phyloP scores from a whole-genome alignment of 2,888 invertebrate species.

The Drosophila colorata region DNA sequence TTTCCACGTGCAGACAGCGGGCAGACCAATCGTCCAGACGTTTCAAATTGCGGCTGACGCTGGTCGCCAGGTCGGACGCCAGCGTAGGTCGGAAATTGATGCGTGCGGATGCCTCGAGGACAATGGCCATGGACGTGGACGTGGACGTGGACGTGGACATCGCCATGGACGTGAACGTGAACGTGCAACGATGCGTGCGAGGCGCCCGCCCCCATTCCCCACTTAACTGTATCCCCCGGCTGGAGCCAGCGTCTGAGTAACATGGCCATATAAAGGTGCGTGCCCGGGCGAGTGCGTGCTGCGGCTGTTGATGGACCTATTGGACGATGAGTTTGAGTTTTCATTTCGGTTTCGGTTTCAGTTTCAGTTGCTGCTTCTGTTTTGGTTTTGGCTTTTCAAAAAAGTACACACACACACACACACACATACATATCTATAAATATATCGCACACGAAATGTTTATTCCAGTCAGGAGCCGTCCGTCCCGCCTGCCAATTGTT shows the following conservation, averaged over 20 bases:
- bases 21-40: constrained; percentile 47
- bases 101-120: constrained; percentile 71
- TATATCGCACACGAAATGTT: constrained; percentile 48
- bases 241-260: constrained; percentile 19
- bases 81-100: constrained; percentile 79
- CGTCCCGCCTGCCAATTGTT: constrained; percentile 57
- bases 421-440: constrained; percentile 6
- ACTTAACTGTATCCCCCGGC: constrained; percentile 3
- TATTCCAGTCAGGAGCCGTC: constrained; percentile 76
- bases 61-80: constrained; percentile 14
- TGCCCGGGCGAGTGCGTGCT: constrained; percentile 71
- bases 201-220: not conserved
- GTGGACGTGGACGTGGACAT: constrained; percentile 36
- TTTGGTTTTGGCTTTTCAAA: constrained; percentile 69
- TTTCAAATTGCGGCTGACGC: constrained; percentile 54
- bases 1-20: constrained; percentile 1
- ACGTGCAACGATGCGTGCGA: constrained; percentile 77
- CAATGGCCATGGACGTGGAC: constrained; percentile 63
- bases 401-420: constrained; percentile 10
- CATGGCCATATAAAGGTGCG: constrained; percentile 74
- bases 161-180: constrained; percentile 39
- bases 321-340: constrained; percentile 65
- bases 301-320: constrained; percentile 73
- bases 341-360: constrained; percentile 45
- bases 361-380: constrained; percentile 42